Conservation (phyloP, 2,113 vertebrate species). For the Candoia aspera region DNA sequence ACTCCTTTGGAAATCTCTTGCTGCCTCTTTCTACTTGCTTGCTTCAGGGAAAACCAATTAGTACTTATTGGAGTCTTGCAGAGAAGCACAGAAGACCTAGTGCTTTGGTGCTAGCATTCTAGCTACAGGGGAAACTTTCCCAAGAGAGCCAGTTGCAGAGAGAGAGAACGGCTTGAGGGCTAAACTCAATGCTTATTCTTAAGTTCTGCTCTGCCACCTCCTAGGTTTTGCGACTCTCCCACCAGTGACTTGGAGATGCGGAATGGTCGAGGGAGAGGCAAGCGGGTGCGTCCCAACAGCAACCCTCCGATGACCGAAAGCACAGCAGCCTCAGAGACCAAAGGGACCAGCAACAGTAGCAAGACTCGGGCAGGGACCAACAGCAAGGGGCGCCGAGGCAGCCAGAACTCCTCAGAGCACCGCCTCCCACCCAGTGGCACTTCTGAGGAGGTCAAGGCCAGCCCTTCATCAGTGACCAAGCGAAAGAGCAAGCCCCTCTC, state of each 20-base stretch:
- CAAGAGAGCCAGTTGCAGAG: rapidly evolving
- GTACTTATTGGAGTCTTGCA: background rate
- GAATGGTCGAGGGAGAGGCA: conserved; percentile 93
- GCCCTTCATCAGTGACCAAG: conserved; percentile 91
- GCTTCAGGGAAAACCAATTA: background rate
- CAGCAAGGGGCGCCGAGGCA: conserved; percentile 94
- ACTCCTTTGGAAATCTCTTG: background rate
- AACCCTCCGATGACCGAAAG: conserved; percentile 91
- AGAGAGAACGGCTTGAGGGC: rapidly evolving
- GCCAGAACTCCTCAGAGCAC: conserved; percentile 94
- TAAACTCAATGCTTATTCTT: rapidly evolving
- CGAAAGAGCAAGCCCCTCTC: conserved; percentile 94
- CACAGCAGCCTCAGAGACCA: conserved; percentile 86
- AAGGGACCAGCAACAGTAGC: conserved; percentile 87
- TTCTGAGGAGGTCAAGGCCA: conserved; percentile 92
- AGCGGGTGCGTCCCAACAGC: conserved; percentile 93
- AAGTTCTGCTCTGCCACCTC: conserved; percentile 36
- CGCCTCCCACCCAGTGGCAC: conserved; percentile 86
- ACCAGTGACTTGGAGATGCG: conserved; percentile 98
- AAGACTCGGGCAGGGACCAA: conserved; percentile 93
- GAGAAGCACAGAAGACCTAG: background rate
- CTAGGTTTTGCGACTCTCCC: conserved; percentile 97
- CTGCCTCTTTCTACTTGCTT: background rate
- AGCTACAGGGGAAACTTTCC: background rate
- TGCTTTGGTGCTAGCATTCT: background rate